Base-by-base conservation (phyloP, 1,140 invertebrate genomes). In the Neoseiulus cucumeris region DNA sequence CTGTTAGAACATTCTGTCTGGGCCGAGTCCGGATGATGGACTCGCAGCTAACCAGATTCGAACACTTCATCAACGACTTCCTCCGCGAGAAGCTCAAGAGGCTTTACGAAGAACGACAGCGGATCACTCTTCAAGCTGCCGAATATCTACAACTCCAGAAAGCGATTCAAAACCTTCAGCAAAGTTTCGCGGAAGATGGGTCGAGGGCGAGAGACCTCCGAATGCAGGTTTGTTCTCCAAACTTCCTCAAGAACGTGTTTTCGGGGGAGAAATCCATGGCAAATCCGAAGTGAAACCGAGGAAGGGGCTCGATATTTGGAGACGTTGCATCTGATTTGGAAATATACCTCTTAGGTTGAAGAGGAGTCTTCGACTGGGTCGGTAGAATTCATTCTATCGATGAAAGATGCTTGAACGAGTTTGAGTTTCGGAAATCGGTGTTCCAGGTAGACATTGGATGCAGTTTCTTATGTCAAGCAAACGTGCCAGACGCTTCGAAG, bases 131-230 rank as follows among this genome's bases (percentile, higher is more conserved):
- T n/a, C 83, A 87, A 71, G 76, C 87, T 12, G 76, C 82, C n/a
- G 86, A 89, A 71, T 83, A 84, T 69, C 73, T 84, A 20, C 84
- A 87, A 71, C 74, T 89, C 42, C 84, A 84, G 73, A 80, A 81
- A 68, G 77, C 80, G 1, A 72, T 82, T 17, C 79, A 81, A 72
- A 76, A 81, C 0, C 78, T 86, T 14, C 72, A 73, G 64, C 66
- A 68, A 25, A 45, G 68, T 29, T 28, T 55, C 22, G 30, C 67
- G 18, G 55, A 64, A 42, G 51, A 66, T 45, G 47, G 68, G 66
- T 44, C 65, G 14, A 18, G 12, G 25, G 51, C 1, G 22, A 59
- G 9, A 14, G 18, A 28, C 4, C 4, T 22, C 14, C 42, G 65
- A 22, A 65, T 65, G 18, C 25, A 65, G 42, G 14, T 42, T 65